A percentile compares a stretch with the other conserved stretches of the same genome.
Evolutionary conservation across 2,113 vertebrate genomes (phyloP).

Genomic region (Siphamia tubifer): DNA sequence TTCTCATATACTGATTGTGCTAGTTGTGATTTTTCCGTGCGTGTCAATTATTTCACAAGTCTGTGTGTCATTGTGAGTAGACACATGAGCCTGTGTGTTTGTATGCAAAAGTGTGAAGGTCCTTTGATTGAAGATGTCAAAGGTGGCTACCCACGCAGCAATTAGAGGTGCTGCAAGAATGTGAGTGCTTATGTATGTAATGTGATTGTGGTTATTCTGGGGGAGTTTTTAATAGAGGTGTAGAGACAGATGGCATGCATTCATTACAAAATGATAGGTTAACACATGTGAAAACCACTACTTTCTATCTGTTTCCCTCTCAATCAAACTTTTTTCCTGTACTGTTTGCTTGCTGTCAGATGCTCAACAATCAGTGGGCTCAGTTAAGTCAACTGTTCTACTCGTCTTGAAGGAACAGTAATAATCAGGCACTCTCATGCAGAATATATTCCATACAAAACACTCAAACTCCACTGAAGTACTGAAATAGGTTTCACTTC

Average conservation of each 20-base stretch:
- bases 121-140: conserved; percentile 65
- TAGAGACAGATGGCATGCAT: conserved; percentile 62
- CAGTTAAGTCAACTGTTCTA: not conserved
- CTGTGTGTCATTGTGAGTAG: not conserved
- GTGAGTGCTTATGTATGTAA: conserved; percentile 31
- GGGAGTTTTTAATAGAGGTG: conserved; percentile 65
- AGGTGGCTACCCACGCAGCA: conserved; percentile 68
- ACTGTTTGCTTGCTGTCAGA: not conserved
- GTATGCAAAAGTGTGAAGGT: conserved; percentile 47
- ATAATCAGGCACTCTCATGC: conserved; percentile 25
- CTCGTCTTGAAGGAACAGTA: not conserved
- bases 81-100: not conserved
- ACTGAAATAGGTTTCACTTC: conserved; percentile 24
- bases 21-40: not conserved
- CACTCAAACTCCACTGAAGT: conserved; percentile 22
- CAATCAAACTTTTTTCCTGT: conserved; percentile 21
- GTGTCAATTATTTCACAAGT: not conserved
- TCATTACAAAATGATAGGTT: conserved; percentile 59
- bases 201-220: conserved; percentile 42
- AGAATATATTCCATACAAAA: conserved; percentile 5
- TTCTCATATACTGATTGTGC: conserved; percentile 6
- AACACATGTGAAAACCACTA: conserved; percentile 49
- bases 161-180: conserved; percentile 55
- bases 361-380: conserved; percentile 10
- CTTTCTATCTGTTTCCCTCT: conserved; percentile 26